Percentiles rank a stretch among this genome's conserved stretches.
These are phyloP conservation scores for Drosophila sordidula DNA, from an alignment of 2,888 invertebrate genomes.

Conservation along the genomic window DNA sequence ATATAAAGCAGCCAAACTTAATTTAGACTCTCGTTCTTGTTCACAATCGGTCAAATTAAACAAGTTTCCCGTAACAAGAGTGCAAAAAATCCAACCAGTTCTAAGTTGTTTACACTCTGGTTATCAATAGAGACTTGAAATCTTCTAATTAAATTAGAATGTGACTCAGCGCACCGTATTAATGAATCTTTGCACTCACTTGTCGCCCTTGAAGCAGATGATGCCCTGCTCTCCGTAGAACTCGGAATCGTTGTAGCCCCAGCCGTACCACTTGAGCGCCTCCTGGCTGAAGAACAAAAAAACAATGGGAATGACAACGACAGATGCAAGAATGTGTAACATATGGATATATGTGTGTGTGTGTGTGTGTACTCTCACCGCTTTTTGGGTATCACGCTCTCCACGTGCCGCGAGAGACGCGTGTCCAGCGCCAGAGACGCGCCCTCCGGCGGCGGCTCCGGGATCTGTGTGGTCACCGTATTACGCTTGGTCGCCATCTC, in stretches of 20 bases:
- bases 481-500: slow-evolving; percentile 60
- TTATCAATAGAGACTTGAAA: no score
- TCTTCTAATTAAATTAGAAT: slow-evolving; percentile 3
- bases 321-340: not conserved
- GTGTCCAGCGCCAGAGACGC: slow-evolving; percentile 73
- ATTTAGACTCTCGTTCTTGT: no score
- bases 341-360: not conserved
- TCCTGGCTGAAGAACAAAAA: slow-evolving; percentile 89
- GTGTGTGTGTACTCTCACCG: slow-evolving; percentile 70
- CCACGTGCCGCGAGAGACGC: slow-evolving; percentile 76
- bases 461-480: slow-evolving; percentile 57
- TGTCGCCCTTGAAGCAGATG: slow-evolving; percentile 92
- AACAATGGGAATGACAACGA: slow-evolving; percentile 10
- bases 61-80: no score
- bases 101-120: not conserved
- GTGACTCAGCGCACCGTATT: not conserved
- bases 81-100: not conserved
- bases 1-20: no score
- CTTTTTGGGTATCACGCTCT: slow-evolving; percentile 83
- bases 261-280: slow-evolving; percentile 98
- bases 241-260: slow-evolving; percentile 99
- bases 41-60: not conserved
- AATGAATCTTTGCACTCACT: slow-evolving; percentile 86
- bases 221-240: slow-evolving; percentile 89
- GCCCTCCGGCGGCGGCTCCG: slow-evolving; percentile 48